These are phyloP conservation scores for Noctua pronuba DNA, from an alignment of 2,888 invertebrate species.

Conservation along the genomic window DNA sequence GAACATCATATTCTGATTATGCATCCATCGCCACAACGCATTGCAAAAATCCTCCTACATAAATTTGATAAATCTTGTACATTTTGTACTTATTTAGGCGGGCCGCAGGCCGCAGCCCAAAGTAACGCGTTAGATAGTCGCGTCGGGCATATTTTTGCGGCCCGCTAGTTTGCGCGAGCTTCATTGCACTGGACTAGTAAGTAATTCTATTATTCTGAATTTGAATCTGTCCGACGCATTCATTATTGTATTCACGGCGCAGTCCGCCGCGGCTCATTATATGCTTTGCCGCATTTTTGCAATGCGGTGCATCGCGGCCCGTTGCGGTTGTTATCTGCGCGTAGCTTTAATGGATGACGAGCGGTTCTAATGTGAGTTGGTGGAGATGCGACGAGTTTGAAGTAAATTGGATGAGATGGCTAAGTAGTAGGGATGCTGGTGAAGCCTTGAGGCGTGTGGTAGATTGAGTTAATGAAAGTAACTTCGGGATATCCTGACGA, in stretches of 20 bases:
- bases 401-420: constrained; percentile 50
- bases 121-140: neutral
- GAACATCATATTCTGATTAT: neutral
- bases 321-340: neutral
- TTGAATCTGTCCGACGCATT: neutral
- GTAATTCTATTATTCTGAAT: neutral
- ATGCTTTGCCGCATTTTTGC: neutral
- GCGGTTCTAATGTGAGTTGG: constrained; percentile 40
- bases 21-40: neutral
- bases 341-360: constrained; percentile 63
- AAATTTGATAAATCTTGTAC: neutral
- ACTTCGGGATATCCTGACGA: neutral
- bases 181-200: neutral
- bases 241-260: neutral
- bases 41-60: neutral
- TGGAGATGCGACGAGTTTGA: constrained; percentile 11
- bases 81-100: neutral
- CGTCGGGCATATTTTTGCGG: neutral
- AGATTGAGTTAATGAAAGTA: constrained; percentile 21
- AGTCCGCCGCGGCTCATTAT: neutral
- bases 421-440: neutral
- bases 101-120: too few species aligned
- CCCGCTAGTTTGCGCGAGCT: neutral
- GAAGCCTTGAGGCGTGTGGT: neutral
- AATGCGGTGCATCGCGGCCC: neutral